Base-by-base conservation (phyloP, 2,113 vertebrate species). In the Oceanodroma tethys region DNA sequence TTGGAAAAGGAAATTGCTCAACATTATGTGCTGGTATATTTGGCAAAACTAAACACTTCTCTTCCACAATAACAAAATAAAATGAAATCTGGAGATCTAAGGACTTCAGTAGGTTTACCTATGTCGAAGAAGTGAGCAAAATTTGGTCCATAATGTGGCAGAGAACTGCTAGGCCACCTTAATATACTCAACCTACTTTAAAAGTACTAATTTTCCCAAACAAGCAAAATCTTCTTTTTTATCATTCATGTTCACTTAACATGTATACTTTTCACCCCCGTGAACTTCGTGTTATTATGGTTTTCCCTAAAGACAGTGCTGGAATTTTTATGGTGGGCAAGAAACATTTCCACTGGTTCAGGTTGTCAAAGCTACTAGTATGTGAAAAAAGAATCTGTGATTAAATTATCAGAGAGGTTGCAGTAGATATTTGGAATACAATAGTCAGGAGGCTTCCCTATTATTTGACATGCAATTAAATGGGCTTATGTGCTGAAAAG, bases 381-480 rank as follows among this genome's bases (percentile, higher is more conserved):
- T 30, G 36, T 74, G n/a, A 23, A 65, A 65, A 74, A 60, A 70
- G 52, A 70, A 82, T 73, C 42, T 67, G 16, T 53, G 29, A 81
- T 88, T 85, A 88, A 84, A 81, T 79, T 63, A 79, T 88, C 76
- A 66, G 55, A 53, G 38, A 87, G 6, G 17, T 68, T 74, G 59
- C 53, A 56, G n/a, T 26, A 86, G 63, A 43, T 88, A 48, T 38
- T 86, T 62, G 47, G 32, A 74, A 86, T 75, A 73, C 60, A 86
- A 56, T 43, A 93, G 30, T 88, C 42, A 79, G 56, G 32, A 85
- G 53, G 42, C 20, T 84, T 93, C 23, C 40, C 26, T 79, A 12
- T 42, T 95, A 76, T 89, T 78, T 94, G 83, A 91, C 29, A 56
- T 73, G 58, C 36, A 86, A 76, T 88, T 95, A 93, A 93, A 72